Evolutionary conservation across 2,113 vertebrate genomes (phyloP), one percentile per base, ranked within the genome.

Genomic region (Microtus montanus): DNA sequence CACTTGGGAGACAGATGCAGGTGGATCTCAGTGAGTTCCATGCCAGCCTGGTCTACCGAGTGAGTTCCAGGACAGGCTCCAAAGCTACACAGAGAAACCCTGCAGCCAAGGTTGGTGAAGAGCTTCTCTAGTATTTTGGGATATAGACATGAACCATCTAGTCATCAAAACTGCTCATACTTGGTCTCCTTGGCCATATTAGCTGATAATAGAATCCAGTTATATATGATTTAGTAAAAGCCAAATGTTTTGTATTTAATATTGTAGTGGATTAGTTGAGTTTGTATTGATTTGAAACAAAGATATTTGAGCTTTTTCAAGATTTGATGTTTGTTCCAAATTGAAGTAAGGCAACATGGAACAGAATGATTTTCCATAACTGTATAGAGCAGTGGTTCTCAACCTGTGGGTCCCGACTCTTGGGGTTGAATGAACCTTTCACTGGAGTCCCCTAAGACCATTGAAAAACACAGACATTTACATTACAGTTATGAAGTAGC

Each of bases 281-380:
- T 91, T 90, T 92, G 30, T 73, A 15, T 28, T 64, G 49, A 63
- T 89, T 91, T 33, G 44, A 96, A 91, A 49, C 64, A 68, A 86
- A n/a, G 26, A 85, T 92, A 78, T 22, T 80, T 83, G n/a, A 47
- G 7, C 22, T 95, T 10, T 52, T 49, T 4, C 38, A 78, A 91
- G 17, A 83, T 82, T 84, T 86, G 78, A 20, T 83, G 41, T 70
- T 82, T 41, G 33, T 13, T 77, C 26, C 20, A 58, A 8, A 33
- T 91, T 84, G 49, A 73, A 61, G 58, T 61, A 35, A 91, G 44
- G 49, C 38, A 75, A 74, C 28, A 24, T 68, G 78, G 63, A 33
- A 54, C 28, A 66, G 88, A 64, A 44, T 54, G 14, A 26, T 96
- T 88, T 86, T 74, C 7, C 24, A 15, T 74, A 73, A 44, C 87